Percentiles rank a stretch among this genome's conserved stretches.
Conservation (phyloP, 1,140 invertebrate species). For the Drosophila tani region DNA sequence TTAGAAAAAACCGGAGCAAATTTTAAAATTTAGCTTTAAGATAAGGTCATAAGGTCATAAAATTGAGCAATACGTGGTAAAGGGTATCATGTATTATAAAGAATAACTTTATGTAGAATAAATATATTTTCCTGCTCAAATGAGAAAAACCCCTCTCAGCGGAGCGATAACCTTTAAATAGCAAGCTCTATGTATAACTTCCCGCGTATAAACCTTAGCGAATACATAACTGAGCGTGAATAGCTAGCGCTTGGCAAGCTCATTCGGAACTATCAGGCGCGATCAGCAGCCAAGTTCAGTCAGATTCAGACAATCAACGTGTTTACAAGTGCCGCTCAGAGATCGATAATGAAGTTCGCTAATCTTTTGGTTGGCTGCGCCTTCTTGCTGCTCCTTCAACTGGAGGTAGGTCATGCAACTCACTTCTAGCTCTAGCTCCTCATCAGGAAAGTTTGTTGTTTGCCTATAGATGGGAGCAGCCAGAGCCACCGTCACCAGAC, state of each 20-base stretch:
- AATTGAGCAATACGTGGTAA: neutral
- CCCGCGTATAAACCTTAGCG: neutral
- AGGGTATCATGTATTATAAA: neutral
- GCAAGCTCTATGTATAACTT: neutral
- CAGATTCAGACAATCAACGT: conserved; percentile 10
- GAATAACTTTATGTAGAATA: neutral
- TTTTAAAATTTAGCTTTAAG: neutral
- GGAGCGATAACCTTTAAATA: conserved; percentile 17
- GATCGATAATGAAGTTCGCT: conserved; percentile 26
- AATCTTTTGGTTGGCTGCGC: conserved; percentile 28
- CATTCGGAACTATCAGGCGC: neutral
- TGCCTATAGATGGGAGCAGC: conserved; percentile 12
- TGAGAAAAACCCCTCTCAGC: conserved; percentile 1
- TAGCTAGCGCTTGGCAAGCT: conserved; percentile 7
- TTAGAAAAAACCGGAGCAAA: neutral
- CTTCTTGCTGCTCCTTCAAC: conserved; percentile 20
- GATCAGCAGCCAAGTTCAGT: conserved; percentile 42
- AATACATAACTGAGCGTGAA: conserved; percentile 3
- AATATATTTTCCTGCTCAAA: neutral
- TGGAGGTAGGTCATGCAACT: conserved; percentile 29
- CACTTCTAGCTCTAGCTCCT: too few species aligned
- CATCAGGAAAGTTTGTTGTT: neutral
- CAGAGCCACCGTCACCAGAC: neutral
- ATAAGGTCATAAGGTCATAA: too few species aligned
- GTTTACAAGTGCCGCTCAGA: conserved; percentile 1